Evolutionary conservation across 2,888 invertebrate genomes (phyloP).

Genomic region (Aphodius granarius): DNA sequence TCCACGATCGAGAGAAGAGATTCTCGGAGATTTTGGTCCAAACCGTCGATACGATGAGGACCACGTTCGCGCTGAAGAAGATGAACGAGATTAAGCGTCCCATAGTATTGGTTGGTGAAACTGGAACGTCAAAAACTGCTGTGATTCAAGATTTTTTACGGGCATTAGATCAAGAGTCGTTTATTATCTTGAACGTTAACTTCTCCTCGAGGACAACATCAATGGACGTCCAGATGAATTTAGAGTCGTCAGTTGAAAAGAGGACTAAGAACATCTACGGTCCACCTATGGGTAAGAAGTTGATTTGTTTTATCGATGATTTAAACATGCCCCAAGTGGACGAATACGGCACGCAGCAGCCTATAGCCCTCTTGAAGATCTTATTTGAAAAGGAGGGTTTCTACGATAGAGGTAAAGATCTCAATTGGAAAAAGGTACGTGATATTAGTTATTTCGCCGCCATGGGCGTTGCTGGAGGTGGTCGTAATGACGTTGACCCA

Average conservation of each 20-base stretch:
- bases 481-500: slow-evolving; percentile 87
- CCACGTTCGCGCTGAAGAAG: slow-evolving; percentile 75
- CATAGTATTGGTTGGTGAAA: slow-evolving; percentile 84
- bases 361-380: slow-evolving; percentile 87
- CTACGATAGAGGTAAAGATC: slow-evolving; percentile 86
- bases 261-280: slow-evolving; percentile 88
- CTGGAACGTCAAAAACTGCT: slow-evolving; percentile 91
- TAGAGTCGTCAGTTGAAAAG: slow-evolving; percentile 88
- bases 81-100: slow-evolving; percentile 69
- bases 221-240: slow-evolving; percentile 83
- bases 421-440: slow-evolving; percentile 85
- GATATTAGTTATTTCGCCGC: slow-evolving; percentile 82
- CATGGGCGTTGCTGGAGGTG: slow-evolving; percentile 88
- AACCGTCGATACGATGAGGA: slow-evolving; percentile 82
- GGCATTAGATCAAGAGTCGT: slow-evolving; percentile 67
- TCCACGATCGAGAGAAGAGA: slow-evolving; percentile 68
- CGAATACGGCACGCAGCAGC: slow-evolving; percentile 90
- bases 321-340: slow-evolving; percentile 93
- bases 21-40: slow-evolving; percentile 88
- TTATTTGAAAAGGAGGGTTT: slow-evolving; percentile 88
- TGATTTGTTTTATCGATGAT: slow-evolving; percentile 90
- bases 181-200: slow-evolving; percentile 82
- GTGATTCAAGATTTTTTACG: slow-evolving; percentile 81
- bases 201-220: slow-evolving; percentile 92
- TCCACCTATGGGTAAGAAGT: slow-evolving; percentile 85